phyloP scores from a whole-genome alignment of 2,113 vertebrate species.

The Chloropsis hardwickii region DNA sequence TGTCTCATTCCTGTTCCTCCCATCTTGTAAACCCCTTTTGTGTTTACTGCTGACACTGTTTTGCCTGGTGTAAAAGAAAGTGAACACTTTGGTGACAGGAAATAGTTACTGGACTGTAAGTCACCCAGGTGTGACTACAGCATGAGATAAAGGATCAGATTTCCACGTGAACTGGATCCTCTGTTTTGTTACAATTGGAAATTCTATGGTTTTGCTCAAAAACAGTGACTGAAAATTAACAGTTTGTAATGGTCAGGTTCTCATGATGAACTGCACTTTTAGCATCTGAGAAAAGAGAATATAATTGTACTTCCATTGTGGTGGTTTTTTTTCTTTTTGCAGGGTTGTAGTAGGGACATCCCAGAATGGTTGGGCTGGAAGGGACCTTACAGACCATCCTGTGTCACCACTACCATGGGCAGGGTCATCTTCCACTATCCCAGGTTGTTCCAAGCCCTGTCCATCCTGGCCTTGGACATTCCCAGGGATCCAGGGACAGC shows the following conservation, averaged over 20 bases:
- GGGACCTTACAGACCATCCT: neutral
- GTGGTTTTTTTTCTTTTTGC: neutral
- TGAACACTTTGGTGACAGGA: neutral
- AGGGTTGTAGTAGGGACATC: neutral
- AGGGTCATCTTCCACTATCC: neutral
- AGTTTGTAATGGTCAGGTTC: neutral
- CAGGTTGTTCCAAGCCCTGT: accelerated
- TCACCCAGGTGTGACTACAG: neutral
- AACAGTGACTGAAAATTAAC: neutral
- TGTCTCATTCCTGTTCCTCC: neutral
- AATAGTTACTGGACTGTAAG: neutral
- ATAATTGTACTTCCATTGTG: neutral
- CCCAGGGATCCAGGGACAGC: neutral
- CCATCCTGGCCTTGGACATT: neutral
- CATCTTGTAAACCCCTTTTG: neutral
- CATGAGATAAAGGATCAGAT: neutral
- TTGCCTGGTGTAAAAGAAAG: neutral
- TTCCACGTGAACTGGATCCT: neutral
- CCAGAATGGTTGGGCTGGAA: neutral
- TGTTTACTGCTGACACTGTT: neutral
- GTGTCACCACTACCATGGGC: neutral
- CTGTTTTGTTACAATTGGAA: neutral
- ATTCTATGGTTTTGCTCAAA: neutral
- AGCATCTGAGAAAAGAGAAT: neutral
- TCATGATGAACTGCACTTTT: neutral